A percentile compares a stretch with the other conserved stretches of the same genome.
Evolutionary conservation across 1,140 invertebrate genomes (phyloP).

Genomic region (Eueides isabella): DNA sequence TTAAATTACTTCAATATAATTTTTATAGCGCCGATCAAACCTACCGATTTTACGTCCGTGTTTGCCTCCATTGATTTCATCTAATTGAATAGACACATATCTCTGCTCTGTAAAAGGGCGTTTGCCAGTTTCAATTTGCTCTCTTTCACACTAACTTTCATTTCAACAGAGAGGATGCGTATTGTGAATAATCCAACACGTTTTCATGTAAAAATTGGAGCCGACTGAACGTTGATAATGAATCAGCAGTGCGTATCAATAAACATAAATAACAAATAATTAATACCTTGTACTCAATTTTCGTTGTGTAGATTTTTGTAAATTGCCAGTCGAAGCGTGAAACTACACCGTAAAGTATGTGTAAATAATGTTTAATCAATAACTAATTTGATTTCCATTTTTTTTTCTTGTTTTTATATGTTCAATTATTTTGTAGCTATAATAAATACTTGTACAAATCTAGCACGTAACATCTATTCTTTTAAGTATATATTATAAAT

Average conservation of each 20-base stretch:
- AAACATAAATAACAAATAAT: slow-evolving; percentile 16
- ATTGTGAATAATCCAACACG: slow-evolving; percentile 24
- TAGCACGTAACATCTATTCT: too few relatives aligned
- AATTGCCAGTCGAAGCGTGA: slow-evolving; percentile 15
- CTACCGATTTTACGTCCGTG: slow-evolving; percentile 15
- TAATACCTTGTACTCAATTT: slow-evolving; percentile 12
- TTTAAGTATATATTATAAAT: too few relatives aligned
- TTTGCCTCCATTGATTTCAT: slow-evolving; percentile 36
- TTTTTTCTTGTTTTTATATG: background rate
- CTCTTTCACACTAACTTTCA: slow-evolving; percentile 17
- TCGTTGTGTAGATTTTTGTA: slow-evolving; percentile 21
- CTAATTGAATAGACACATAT: slow-evolving; percentile 38
- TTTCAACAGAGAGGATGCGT: background rate
- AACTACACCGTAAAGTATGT: background rate
- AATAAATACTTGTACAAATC: too few relatives aligned
- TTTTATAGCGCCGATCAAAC: slow-evolving; percentile 12
- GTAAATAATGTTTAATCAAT: background rate
- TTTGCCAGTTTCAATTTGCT: slow-evolving; percentile 37
- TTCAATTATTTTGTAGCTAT: background rate
- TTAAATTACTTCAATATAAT: background rate
- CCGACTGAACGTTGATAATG: slow-evolving; percentile 22
- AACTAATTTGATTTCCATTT: background rate
- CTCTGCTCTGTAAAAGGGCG: slow-evolving; percentile 29
- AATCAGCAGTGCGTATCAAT: slow-evolving; percentile 33
- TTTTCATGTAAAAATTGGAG: slow-evolving; percentile 28